Percentiles rank a stretch among this genome's conserved stretches.
Conservation (phyloP, 2,797 vertebrate genomes). For the Rhodeus uyekii region DNA sequence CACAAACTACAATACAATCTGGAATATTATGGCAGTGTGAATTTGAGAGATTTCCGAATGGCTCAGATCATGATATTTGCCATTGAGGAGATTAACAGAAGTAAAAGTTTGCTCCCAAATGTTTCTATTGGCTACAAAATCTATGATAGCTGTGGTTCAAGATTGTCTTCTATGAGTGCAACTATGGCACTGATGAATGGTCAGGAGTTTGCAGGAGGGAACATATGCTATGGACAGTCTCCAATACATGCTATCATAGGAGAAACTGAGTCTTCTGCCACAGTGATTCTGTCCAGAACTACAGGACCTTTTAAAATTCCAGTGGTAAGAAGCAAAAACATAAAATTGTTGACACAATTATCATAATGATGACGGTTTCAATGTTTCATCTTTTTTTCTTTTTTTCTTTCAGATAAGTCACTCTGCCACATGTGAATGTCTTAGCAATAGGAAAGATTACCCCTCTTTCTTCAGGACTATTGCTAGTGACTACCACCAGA, state of each 20-base stretch:
- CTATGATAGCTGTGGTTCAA: slow-evolving; percentile 77
- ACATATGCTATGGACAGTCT: slow-evolving; percentile 66
- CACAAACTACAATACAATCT: background rate
- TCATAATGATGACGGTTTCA: background rate
- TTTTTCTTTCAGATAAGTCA: slow-evolving; percentile 74
- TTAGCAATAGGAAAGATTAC: slow-evolving; percentile 70
- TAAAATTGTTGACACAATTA: background rate
- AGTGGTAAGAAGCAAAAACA: slow-evolving; percentile 67
- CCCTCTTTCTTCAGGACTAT: slow-evolving; percentile 76
- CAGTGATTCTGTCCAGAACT: slow-evolving; percentile 71
- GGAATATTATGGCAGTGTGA: slow-evolving; percentile 61
- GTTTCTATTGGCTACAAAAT: slow-evolving; percentile 75
- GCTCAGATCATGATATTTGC: slow-evolving; percentile 78
- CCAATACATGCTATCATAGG: slow-evolving; percentile 75
- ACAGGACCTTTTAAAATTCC: slow-evolving; percentile 75
- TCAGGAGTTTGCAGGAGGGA: slow-evolving; percentile 48
- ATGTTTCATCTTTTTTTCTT: background rate
- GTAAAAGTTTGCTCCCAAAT: slow-evolving; percentile 68
- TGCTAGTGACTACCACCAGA: slow-evolving; percentile 76
- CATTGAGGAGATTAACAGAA: slow-evolving; percentile 77
- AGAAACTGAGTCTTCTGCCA: slow-evolving; percentile 76
- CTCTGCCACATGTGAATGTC: slow-evolving; percentile 75
- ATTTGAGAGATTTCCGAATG: slow-evolving; percentile 75
- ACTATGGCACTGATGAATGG: slow-evolving; percentile 74
- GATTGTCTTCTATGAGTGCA: slow-evolving; percentile 69